Conservation (phyloP, 2,113 vertebrate genomes). For the Perognathus longimembris region DNA sequence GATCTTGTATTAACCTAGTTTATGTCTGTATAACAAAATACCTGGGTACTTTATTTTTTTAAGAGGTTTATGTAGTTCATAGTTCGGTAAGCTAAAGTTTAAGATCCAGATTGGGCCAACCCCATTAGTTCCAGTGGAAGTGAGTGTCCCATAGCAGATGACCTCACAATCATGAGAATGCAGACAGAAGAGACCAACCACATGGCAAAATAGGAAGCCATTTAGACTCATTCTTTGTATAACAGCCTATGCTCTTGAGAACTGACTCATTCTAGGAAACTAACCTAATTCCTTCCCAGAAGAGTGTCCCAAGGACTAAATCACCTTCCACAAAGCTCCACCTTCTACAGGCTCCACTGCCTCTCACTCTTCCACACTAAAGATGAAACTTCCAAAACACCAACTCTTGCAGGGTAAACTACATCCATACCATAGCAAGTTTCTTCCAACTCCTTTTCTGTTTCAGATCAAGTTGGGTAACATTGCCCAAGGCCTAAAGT, state of each 20-base stretch:
- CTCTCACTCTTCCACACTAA: background rate
- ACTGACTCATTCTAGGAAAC: background rate
- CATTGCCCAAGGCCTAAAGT: background rate
- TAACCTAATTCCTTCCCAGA: background rate
- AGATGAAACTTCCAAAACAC: background rate
- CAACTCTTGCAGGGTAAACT: background rate
- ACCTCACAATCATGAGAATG: background rate
- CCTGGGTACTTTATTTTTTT: background rate
- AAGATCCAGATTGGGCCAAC: background rate
- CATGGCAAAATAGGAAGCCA: background rate
- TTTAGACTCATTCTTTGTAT: background rate
- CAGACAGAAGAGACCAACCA: background rate
- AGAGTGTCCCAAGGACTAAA: background rate
- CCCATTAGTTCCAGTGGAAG: background rate
- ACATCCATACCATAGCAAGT: background rate
- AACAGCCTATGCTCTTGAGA: background rate
- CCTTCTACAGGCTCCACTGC: background rate
- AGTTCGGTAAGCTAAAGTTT: background rate
- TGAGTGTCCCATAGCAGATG: background rate
- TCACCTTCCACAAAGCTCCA: background rate
- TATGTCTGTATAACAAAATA: background rate
- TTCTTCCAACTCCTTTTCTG: background rate
- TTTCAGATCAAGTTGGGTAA: background rate
- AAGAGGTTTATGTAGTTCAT: background rate
- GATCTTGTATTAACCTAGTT: background rate